These are phyloP conservation scores for Buphagus erythrorhynchus DNA, from an alignment of 2,797 vertebrate species.

Conservation along the genomic window DNA sequence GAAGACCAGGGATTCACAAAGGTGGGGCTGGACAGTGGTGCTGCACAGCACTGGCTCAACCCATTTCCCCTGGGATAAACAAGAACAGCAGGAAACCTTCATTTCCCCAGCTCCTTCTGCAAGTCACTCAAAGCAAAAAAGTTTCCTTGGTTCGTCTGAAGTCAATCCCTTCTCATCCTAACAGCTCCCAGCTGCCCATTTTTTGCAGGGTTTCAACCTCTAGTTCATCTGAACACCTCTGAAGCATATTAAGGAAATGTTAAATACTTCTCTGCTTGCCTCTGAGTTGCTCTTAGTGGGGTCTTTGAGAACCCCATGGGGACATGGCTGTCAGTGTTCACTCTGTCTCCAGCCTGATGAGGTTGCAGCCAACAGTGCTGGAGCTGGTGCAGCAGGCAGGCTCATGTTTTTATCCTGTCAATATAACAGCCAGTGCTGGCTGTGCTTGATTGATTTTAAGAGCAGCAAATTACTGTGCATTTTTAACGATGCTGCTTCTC, in stretches of 20 bases:
- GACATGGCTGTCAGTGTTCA: not conserved
- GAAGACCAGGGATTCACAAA: not conserved
- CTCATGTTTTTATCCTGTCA: not conserved
- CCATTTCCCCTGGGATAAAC: not conserved
- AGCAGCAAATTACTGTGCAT: conserved; percentile 18
- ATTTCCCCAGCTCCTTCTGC: not conserved
- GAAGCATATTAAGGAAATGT: not conserved
- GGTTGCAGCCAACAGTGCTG: not conserved
- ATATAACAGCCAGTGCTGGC: not conserved
- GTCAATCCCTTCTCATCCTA: not conserved
- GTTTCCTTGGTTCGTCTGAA: not conserved
- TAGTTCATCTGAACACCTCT: not conserved
- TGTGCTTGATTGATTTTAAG: not conserved
- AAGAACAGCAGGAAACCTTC: not conserved
- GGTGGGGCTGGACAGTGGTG: not conserved
- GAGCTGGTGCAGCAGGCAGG: not conserved
- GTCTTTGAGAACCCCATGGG: rapidly evolving
- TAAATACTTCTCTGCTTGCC: not conserved
- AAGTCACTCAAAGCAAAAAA: not conserved
- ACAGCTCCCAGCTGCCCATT: not conserved
- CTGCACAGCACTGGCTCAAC: not conserved
- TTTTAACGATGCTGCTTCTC: not conserved
- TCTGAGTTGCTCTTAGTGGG: not conserved
- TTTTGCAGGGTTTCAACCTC: not conserved
- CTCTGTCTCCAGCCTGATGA: not conserved